Evolutionary conservation across 2,113 vertebrate genomes (phyloP), one percentile per base, ranked within the genome.

Genomic region (Elephas maximus): DNA sequence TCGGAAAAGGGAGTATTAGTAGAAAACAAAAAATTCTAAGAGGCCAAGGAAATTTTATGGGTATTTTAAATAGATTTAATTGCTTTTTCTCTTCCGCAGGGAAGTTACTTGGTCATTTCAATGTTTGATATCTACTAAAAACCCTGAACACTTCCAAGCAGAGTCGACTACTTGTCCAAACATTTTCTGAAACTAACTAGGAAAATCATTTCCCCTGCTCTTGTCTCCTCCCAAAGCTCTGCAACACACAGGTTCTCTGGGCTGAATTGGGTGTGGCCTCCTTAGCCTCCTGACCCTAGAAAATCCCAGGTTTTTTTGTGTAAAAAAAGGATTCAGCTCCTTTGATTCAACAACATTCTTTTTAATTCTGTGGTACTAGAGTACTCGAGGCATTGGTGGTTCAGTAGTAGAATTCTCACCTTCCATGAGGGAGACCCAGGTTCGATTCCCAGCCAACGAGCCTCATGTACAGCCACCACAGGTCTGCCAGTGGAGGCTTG

Each of bases 41-140:
- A 62, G 6, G 48, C 37, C 41, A n/a, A 45, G 53, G 9, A 48
- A 74, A 18, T 57, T 48, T 17, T 71, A 17, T 23, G 69, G 28
- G 88, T 57, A 23, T 37, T 90, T 95, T 33, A 78, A 53, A 44
- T 53, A 83, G 77, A 69, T 95, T 89, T 65, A 44, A 26, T 69
- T 28, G 44, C 41, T 30, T 86, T 93, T 84, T 30, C 45, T 91
- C 51, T 91, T 85, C 87, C 82, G 24, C 37, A 14, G 77, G 15
- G 74, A 92, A 62, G 20, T 44, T 21, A 28, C 57, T 51, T 83
- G 53, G 15, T 14, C 18, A n/a, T 88, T 84, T 80, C 30, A 65
- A 45, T 62, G 23, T 73, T 89, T 62, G 14, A 10, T 44, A 37
- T 33, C 53, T 90, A 33, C 60, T 60, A 82, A n/a, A 63, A 96